Base-by-base conservation (phyloP, 2,113 vertebrate genomes). In the Sapajus apella region DNA sequence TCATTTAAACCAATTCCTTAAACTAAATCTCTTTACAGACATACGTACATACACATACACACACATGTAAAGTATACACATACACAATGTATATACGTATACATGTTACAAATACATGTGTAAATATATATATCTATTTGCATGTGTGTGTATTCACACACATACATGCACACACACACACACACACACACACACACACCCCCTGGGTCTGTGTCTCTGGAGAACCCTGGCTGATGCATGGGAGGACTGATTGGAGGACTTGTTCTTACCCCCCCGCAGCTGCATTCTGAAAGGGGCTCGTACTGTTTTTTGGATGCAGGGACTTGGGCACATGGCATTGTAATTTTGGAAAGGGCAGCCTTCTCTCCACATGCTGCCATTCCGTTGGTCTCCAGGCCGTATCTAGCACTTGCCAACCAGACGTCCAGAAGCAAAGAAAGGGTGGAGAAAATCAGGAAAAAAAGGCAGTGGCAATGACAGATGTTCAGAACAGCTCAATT, bases 401-500 rank as follows among this genome's bases (percentile, higher is more conserved):
- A 21, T 52, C 66, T 37, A 16, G 47, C 30, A 84, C 61, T 32
- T 72, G 50, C 52, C 16, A 21, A n/a, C 10, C 43, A 27, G 52
- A 27, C 0, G 0, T 9, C 52, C 8, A 43, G 61, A 50, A 32
- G 40, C 61, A n/a, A 52, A 88, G 58, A 27, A 5, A 25, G 2
- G 3, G 37, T 5, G 27, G 40, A 47, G 40, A 3, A 23, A 16
- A 27, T 17, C 9, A 20, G 25, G 68, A 10, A 21, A 2, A 2
- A 5, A 25, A 50, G 35, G 43, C 21, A 20, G 10, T 9, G 56
- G 68, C 37, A 12, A 2, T 4, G 72, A 47, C 45, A 16, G 47
- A 23, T 7, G 0, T 35, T 68, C 47, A 3, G 5, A 4, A 17
- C 11, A 9, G 61, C 32, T 21, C 1, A 5, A 0, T 13, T 30